Conservation (phyloP, 2,113 vertebrate genomes). For the Pluvianellus socialis region DNA sequence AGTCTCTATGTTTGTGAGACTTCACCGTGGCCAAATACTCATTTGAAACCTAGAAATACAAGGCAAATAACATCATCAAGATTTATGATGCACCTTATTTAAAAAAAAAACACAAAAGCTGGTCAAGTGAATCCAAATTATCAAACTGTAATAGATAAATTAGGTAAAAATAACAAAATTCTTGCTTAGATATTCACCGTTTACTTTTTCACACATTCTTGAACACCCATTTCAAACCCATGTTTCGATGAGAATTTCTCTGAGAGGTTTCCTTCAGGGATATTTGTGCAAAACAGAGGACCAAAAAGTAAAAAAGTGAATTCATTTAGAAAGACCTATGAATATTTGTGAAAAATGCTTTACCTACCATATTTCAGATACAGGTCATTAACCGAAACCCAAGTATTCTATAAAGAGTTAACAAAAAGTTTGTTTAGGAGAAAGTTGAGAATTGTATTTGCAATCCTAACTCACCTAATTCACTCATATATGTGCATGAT, state of each 20-base stretch:
- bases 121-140: neutral
- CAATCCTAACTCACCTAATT: neutral
- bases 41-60: neutral
- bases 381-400: neutral
- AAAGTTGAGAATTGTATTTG: neutral
- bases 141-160: neutral
- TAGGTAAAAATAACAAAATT: neutral
- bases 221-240: neutral
- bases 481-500: fast-evolving
- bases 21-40: neutral
- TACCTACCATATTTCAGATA: neutral
- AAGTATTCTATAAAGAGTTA: neutral
- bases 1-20: neutral
- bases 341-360: neutral
- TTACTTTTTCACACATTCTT: neutral
- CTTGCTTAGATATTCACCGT: neutral
- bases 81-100: neutral
- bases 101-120: neutral
- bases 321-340: neutral
- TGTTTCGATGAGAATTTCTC: neutral
- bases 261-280: neutral
- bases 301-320: neutral
- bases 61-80: neutral
- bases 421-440: neutral
- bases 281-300: neutral